Evolutionary conservation across 2,797 vertebrate species (phyloP).

Genomic region (Spinibarbus caldwelli): DNA sequence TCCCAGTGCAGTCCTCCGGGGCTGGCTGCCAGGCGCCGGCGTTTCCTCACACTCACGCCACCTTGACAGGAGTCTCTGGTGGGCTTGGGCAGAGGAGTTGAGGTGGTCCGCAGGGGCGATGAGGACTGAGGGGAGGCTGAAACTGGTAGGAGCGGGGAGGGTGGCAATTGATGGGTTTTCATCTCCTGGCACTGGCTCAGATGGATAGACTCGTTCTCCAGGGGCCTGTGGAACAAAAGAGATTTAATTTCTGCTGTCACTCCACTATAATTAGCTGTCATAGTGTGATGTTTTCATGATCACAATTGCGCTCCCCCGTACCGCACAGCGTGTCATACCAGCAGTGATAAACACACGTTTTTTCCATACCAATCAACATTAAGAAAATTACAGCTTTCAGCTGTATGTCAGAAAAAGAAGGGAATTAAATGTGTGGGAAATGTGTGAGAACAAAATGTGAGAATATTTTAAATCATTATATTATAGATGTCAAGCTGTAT

Average conservation of each 20-base stretch:
- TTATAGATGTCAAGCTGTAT: neutral
- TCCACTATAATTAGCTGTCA: conserved; percentile 43
- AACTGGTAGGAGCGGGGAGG: conserved; percentile 62
- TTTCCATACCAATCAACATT: conserved; percentile 11
- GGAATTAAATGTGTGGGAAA: conserved; percentile 12
- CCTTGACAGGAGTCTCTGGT: conserved; percentile 48
- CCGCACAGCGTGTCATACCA: conserved; percentile 10
- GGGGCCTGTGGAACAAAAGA: conserved; percentile 64
- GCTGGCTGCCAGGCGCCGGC: conserved; percentile 75
- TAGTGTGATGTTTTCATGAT: conserved; percentile 31
- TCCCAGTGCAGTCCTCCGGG: conserved; percentile 82
- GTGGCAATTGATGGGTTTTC: conserved; percentile 64
- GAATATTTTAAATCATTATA: conserved; percentile 2
- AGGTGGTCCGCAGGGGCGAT: conserved; percentile 63
- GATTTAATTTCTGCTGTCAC: conserved; percentile 43
- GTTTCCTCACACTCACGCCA: conserved; percentile 72
- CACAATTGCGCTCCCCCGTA: conserved; percentile 17
- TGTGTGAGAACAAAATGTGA: neutral
- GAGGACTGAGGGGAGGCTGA: conserved; percentile 54
- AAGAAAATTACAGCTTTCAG: conserved; percentile 41
- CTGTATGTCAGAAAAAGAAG: neutral
- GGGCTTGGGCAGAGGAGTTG: conserved; percentile 60
- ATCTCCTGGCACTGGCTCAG: conserved; percentile 59
- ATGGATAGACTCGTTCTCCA: conserved; percentile 64
- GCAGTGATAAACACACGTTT: neutral